Conservation (phyloP, 2,113 vertebrate genomes). For the Edolisoma coerulescens region DNA sequence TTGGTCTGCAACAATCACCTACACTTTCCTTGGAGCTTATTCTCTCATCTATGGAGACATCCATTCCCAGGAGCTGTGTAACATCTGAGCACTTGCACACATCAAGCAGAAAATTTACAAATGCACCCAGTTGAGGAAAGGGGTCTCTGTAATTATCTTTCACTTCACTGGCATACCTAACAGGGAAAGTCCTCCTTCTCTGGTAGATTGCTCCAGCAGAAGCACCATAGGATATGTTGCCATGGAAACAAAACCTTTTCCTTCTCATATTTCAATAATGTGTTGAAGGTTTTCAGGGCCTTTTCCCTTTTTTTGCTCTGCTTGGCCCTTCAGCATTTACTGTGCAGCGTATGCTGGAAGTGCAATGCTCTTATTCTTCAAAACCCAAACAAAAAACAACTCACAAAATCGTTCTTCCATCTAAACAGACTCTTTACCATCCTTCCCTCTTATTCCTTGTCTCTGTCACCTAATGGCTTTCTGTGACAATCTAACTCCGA, state of each 20-base stretch:
- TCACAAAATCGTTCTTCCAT: not conserved
- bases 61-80: not conserved
- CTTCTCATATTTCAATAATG: conserved; percentile 53
- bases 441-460: not conserved
- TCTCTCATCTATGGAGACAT: not conserved
- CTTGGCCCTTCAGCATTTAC: conserved; percentile 46
- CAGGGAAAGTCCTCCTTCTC: conserved; percentile 51
- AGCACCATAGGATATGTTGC: conserved; percentile 60
- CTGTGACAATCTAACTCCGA: conserved; percentile 1
- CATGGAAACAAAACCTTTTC: conserved; percentile 68
- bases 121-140: not conserved
- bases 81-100: conserved; percentile 9
- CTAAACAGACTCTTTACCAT: not conserved
- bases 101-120: conserved; percentile 47
- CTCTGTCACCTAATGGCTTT: conserved; percentile 44
- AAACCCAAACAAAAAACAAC: not conserved
- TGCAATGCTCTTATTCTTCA: not conserved
- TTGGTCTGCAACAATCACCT: not conserved
- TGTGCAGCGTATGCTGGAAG: not conserved
- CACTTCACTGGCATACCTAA: conserved; percentile 57
- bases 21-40: not conserved
- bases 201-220: conserved; percentile 61
- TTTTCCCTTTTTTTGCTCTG: conserved; percentile 27
- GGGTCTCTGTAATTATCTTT: conserved; percentile 52
- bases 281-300: conserved; percentile 46